Evolutionary conservation across 2,113 vertebrate genomes (phyloP).

Genomic region (Nipponia nippon): DNA sequence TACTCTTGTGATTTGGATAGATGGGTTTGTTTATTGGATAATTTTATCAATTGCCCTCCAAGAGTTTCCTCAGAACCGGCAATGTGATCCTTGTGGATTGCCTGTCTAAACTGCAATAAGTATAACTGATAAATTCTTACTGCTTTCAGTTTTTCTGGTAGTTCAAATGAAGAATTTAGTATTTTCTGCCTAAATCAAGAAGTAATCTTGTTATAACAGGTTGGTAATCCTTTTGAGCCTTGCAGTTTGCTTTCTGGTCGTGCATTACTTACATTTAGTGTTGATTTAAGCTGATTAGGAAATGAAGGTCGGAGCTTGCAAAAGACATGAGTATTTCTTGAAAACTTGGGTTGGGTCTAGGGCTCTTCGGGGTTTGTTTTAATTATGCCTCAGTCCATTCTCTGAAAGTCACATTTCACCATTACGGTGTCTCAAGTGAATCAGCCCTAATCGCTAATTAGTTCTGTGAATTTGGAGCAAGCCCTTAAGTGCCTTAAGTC

Average conservation of each 20-base stretch:
- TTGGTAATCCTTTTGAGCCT: neutral
- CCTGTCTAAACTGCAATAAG: neutral
- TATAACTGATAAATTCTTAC: neutral
- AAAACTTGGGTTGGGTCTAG: neutral
- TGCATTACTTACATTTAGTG: neutral
- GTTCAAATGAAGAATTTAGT: neutral
- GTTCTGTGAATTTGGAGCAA: neutral
- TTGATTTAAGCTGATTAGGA: neutral
- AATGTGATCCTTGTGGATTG: neutral
- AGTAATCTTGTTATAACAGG: neutral
- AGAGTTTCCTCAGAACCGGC: neutral
- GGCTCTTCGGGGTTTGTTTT: neutral
- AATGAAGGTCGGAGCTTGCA: neutral
- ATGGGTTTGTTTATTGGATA: neutral
- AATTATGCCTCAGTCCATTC: neutral
- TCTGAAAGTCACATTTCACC: neutral
- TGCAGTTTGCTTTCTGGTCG: neutral
- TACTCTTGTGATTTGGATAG: neutral
- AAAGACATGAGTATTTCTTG: neutral
- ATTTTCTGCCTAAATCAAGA: neutral
- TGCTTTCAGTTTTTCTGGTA: neutral
- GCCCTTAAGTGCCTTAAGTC: fast-evolving
- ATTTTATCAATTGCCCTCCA: neutral
- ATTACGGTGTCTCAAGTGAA: neutral
- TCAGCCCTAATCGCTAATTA: neutral